Evolutionary conservation across 2,797 vertebrate species (phyloP).

Genomic region (Anolis apletophallus): DNA sequence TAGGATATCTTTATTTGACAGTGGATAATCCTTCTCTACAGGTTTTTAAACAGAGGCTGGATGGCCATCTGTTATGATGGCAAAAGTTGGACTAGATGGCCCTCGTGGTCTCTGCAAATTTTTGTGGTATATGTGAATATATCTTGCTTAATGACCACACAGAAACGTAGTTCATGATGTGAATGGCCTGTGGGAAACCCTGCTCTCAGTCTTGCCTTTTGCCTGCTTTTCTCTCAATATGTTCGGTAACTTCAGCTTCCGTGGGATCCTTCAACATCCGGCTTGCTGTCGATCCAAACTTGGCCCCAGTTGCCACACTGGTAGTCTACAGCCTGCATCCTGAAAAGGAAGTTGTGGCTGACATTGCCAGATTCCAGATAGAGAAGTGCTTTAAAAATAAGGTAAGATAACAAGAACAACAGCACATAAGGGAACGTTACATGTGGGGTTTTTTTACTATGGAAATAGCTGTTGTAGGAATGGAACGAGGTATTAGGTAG

Average conservation of each 20-base stretch:
- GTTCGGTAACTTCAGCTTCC: slow-evolving; percentile 68
- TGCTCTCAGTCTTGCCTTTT: background rate
- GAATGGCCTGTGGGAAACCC: no score
- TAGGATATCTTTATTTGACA: no score
- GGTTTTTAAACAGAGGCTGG: no score
- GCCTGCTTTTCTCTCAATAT: background rate
- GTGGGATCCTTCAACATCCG: slow-evolving; percentile 77
- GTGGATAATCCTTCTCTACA: no score
- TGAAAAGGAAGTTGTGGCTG: slow-evolving; percentile 84
- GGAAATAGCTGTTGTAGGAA: background rate
- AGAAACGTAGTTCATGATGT: no score
- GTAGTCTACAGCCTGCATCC: slow-evolving; percentile 85
- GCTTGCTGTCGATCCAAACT: slow-evolving; percentile 61
- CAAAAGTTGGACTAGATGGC: no score
- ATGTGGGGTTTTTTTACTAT: background rate
- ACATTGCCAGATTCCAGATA: slow-evolving; percentile 80
- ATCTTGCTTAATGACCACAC: no score
- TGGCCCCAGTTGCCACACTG: slow-evolving; percentile 81
- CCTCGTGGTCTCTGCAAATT: no score
- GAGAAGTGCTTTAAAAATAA: slow-evolving; percentile 88
- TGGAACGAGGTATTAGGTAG: no score
- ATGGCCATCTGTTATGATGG: no score
- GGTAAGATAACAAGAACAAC: slow-evolving; percentile 71
- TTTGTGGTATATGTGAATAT: no score
- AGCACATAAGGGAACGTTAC: background rate